Evolutionary conservation across 2,888 invertebrate genomes (phyloP), one percentile per base, ranked within the genome.

Genomic region (Bellardia pandia): DNA sequence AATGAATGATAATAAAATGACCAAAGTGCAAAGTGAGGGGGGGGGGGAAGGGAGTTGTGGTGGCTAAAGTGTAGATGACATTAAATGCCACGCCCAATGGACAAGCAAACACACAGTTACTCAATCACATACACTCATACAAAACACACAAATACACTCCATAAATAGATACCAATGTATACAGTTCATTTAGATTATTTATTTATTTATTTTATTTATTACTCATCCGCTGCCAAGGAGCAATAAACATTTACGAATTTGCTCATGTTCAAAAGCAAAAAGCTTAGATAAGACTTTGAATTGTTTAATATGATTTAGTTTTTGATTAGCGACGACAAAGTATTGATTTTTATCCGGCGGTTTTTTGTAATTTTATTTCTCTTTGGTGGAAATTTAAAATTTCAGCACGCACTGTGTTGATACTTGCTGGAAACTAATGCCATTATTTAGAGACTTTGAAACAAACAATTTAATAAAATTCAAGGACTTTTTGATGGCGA

Each of bases 401-500:
- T 68, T 82, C 51, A 53, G 69, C 87, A 87, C 87, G 87, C 87
- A 87, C 87, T 87, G 58, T 62, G 69, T 40, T 60, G 33, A 62
- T 78, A 56, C 77, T 58, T 58, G 77, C 62, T 30, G 48, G 58
- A 69, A 87, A 87, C 85, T 85, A 82, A 74, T 85, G 85, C 71
- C 42, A 56, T 69, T 66, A 76, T 81, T 77, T 77, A 48, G 69
- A 82, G 77, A 77, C 85, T 85, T 85, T 77, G 81, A 87, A 82
- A 87, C 78, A 85, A 85, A 87, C 81, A 84, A 87, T 75, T 77
- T 66, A 80, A 80, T 48, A 37, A 86, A 75, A 87, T 85, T 87
- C 87, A 87, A 87, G 87, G 87, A 87, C 87, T 87, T 82, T 85
- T 85, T 69, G 85, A 68, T 74, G 87, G 58, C 81, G 81, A 45